phyloP scores from a whole-genome alignment of 2,797 vertebrate species.

The Pseudotriccus pelzelni region DNA sequence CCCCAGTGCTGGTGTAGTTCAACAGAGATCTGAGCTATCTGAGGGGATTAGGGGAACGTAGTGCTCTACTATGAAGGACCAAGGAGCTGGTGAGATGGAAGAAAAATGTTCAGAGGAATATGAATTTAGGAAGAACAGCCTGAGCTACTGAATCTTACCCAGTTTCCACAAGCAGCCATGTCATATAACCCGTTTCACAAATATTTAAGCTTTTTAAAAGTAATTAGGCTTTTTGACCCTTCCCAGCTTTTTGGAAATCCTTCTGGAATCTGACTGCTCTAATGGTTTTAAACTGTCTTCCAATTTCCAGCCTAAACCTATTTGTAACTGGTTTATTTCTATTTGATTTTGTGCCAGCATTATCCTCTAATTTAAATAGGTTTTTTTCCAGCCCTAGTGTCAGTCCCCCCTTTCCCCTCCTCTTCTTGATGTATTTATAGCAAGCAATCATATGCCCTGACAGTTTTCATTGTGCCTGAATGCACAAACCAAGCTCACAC shows the following conservation, averaged over 20 bases:
- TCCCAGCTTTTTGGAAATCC: neutral
- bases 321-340: neutral
- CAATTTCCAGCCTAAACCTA: slow-evolving; percentile 12
- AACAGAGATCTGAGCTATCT: neutral
- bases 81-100: neutral
- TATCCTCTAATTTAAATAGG: neutral
- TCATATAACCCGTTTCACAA: neutral
- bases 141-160: neutral
- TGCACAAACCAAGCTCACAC: slow-evolving; percentile 19
- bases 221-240: slow-evolving; percentile 1
- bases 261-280: slow-evolving; percentile 2
- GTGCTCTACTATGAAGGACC: neutral
- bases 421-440: slow-evolving; percentile 37
- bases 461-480: slow-evolving; percentile 50
- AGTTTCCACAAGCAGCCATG: neutral
- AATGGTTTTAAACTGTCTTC: neutral
- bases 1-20: neutral
- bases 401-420: neutral
- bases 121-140: neutral
- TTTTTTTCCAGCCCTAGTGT: neutral
- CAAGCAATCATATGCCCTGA: slow-evolving; percentile 47
- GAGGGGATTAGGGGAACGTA: neutral
- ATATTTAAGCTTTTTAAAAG: slow-evolving; percentile 7
- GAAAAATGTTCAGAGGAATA: neutral
- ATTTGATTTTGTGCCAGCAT: slow-evolving; percentile 6